These are phyloP conservation scores for Hydrotaea cyrtoneurina DNA, from an alignment of 2,888 invertebrate species.

Conservation along the genomic window DNA sequence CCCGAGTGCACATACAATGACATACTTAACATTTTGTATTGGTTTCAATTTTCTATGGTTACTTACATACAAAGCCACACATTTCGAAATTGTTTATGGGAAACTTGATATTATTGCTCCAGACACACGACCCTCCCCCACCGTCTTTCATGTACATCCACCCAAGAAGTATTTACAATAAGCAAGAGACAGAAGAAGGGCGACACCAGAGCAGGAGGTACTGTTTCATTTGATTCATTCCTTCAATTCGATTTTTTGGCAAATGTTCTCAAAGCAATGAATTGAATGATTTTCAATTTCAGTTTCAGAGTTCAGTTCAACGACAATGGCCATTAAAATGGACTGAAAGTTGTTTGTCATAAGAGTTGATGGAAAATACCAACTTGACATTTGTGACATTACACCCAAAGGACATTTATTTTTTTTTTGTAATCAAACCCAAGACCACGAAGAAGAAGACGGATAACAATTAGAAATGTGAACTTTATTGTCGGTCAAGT, in stretches of 20 bases:
- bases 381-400: constrained; percentile 1
- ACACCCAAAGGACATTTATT: constrained; percentile 29
- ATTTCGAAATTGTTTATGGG: constrained; percentile 37
- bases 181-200: not conserved
- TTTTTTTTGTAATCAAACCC: not conserved
- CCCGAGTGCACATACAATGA: not conserved
- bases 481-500: not conserved
- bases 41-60: constrained; percentile 26
- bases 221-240: constrained; percentile 1
- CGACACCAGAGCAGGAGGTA: not conserved
- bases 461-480: not conserved
- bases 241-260: not conserved
- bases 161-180: not conserved
- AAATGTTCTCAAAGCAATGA: constrained; percentile 34
- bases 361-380: constrained; percentile 24
- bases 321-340: not conserved
- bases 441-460: not conserved
- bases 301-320: not conserved
- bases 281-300: constrained; percentile 27
- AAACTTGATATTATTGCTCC: constrained; percentile 14
- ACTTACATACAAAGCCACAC: constrained; percentile 33
- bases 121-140: not conserved
- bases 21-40: constrained; percentile 21
- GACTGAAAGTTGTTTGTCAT: not conserved
- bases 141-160: not conserved